Evolutionary conservation across 2,888 invertebrate species (phyloP).

Genomic region (Hemicrepidius hirtus): DNA sequence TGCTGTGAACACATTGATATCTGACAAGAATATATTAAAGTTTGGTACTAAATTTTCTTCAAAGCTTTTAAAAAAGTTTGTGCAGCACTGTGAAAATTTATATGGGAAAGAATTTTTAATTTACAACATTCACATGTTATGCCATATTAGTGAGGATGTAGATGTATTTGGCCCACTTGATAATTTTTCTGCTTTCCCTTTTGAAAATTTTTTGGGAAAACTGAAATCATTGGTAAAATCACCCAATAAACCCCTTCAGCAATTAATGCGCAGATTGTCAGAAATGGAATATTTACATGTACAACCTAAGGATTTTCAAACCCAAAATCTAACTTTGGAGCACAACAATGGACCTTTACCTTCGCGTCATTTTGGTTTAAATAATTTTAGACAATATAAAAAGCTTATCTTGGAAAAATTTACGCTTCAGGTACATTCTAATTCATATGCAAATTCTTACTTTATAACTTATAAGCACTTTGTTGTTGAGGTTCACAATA

Average conservation of each 20-base stretch:
- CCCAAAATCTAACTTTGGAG: too few species aligned
- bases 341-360: too few species aligned
- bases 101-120: slow-evolving; percentile 20
- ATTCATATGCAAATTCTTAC: too few species aligned
- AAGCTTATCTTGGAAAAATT: too few species aligned
- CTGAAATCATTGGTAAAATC: slow-evolving; percentile 32
- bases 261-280: neutral
- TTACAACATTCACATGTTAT: slow-evolving; percentile 37
- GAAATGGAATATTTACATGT: too few species aligned
- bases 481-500: too few species aligned
- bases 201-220: slow-evolving; percentile 35
- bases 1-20: slow-evolving; percentile 42
- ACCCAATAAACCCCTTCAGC: slow-evolving; percentile 28
- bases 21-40: slow-evolving; percentile 1
- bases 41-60: slow-evolving; percentile 24
- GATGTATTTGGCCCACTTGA: slow-evolving; percentile 27
- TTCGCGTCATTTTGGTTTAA: too few species aligned
- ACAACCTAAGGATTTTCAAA: too few species aligned
- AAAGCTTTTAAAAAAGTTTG: slow-evolving; percentile 36
- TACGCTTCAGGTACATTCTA: too few species aligned
- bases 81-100: slow-evolving; percentile 22
- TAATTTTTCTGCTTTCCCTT: slow-evolving; percentile 35
- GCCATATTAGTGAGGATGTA: slow-evolving; percentile 36
- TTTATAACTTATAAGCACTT: too few species aligned
- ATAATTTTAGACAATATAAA: too few species aligned